Percentiles rank a stretch among this genome's conserved stretches.
These are phyloP conservation scores for Vimba vimba DNA, from an alignment of 2,113 vertebrate species.

Conservation along the genomic window DNA sequence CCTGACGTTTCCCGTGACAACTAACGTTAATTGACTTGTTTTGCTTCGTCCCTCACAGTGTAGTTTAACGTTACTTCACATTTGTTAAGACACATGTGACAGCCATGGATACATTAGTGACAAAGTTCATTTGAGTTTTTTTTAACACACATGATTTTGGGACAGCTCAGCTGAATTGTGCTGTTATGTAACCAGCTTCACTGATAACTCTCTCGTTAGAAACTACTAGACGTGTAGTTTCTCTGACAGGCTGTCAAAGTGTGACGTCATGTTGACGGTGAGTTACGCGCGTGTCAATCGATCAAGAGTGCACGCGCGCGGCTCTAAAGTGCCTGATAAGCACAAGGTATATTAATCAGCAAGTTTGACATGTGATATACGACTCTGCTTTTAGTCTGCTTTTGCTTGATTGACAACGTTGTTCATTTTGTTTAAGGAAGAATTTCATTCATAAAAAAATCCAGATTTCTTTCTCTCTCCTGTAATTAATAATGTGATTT, in stretches of 20 bases:
- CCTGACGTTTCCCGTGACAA: background rate
- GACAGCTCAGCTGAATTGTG: background rate
- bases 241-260: constrained; percentile 22
- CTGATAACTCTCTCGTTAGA: background rate
- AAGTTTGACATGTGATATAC: background rate
- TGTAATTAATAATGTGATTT: background rate
- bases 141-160: background rate
- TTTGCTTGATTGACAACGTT: background rate
- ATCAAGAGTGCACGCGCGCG: background rate
- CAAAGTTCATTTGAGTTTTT: background rate
- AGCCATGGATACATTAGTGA: background rate
- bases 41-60: background rate
- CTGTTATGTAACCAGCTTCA: background rate
- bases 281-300: background rate
- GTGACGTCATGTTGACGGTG: background rate
- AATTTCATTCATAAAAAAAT: background rate
- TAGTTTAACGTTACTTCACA: background rate
- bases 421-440: background rate
- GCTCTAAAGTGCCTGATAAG: background rate
- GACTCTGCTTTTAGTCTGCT: background rate
- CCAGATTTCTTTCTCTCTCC: background rate
- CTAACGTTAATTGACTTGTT: background rate
- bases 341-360: background rate
- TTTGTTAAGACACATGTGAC: background rate
- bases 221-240: background rate